Evolutionary conservation across 2,113 vertebrate genomes (phyloP), one percentile per base, ranked within the genome.

Genomic region (Bostrychus sinensis): DNA sequence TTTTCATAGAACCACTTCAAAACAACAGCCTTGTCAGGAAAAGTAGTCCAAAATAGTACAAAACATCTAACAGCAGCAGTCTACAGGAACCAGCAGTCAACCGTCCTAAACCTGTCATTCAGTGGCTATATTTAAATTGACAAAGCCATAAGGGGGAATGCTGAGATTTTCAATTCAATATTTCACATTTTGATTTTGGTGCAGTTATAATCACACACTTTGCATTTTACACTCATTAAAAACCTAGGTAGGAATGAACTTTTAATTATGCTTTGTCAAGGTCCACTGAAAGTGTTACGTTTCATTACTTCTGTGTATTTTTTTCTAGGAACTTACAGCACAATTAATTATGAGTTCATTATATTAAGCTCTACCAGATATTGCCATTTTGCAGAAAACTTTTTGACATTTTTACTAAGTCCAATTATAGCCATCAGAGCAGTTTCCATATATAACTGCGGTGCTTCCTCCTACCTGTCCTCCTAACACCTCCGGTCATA

Each of bases 21-120:
- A 62, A 23, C 55, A 8, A 43, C 48, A 68, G 56, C 54, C 22
- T 43, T 64, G 50, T 70, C 54, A 46, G 51, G n/a, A 79, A 69
- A 66, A 46, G 74, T 55, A 46, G 57, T 57, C 70, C 43, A 66
- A 72, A 81, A 81, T 54, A 66, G 38, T 66, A 55, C 38, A 78
- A 60, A 79, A 77, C 67, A n/a, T n/a, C n/a, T n/a, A n/a, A n/a
- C n/a, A n/a, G n/a, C n/a, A n/a, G n/a, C n/a, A n/a, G n/a, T n/a
- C n/a, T n/a, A n/a, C n/a, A n/a, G 17, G 17, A 17, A 43, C 41
- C 41, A 43, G 19, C n/a, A 45, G 7, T 45, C 16, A 45, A 36
- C 16, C 38, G 28, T 51, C 43, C 12, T 42, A 55, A 50, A 54
- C 23, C 58, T 74, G 51, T 16, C 36, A 67, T 67, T 61, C 54